Evolutionary conservation across 1,140 invertebrate genomes (phyloP).

Genomic region (Leguminivora glycinivorella): DNA sequence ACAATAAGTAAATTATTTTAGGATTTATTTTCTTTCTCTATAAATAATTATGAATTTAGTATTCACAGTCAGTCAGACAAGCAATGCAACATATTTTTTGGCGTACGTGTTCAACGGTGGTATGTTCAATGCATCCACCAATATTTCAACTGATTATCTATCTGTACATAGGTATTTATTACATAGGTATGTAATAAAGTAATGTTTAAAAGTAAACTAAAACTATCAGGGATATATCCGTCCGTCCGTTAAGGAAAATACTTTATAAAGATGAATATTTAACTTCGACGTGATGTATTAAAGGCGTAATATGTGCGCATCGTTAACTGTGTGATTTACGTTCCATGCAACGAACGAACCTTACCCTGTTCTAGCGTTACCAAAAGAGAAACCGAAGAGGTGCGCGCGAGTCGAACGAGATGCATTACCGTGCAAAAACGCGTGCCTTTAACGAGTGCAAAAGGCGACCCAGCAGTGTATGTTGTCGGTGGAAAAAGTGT

Average conservation of each 20-base stretch:
- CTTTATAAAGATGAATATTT: constrained; percentile 47
- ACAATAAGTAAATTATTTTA: too few species aligned
- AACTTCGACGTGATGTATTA: constrained; percentile 52
- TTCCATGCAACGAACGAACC: constrained; percentile 50
- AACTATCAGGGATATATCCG: constrained; percentile 31
- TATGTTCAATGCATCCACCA: too few species aligned
- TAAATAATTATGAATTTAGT: too few species aligned
- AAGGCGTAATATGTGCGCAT: constrained; percentile 62
- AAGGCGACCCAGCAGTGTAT: constrained; percentile 63
- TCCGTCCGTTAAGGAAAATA: constrained; percentile 29
- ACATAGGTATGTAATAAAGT: constrained; percentile 15
- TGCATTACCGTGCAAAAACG: constrained; percentile 57
- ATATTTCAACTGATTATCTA: too few species aligned
- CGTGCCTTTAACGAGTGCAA: constrained; percentile 38
- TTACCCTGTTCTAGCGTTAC: constrained; percentile 52
- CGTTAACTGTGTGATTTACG: constrained; percentile 69
- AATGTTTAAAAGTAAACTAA: constrained; percentile 42
- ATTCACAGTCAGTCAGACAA: too few species aligned
- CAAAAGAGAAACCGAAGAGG: constrained; percentile 41
- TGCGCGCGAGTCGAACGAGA: constrained; percentile 33
- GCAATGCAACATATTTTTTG: too few species aligned
- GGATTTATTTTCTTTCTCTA: too few species aligned
- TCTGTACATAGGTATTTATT: neutral
- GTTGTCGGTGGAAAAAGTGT: constrained; percentile 54
- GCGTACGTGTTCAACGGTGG: too few species aligned